Conservation (phyloP, 2,888 invertebrate species). For the Hartigia nigra region DNA sequence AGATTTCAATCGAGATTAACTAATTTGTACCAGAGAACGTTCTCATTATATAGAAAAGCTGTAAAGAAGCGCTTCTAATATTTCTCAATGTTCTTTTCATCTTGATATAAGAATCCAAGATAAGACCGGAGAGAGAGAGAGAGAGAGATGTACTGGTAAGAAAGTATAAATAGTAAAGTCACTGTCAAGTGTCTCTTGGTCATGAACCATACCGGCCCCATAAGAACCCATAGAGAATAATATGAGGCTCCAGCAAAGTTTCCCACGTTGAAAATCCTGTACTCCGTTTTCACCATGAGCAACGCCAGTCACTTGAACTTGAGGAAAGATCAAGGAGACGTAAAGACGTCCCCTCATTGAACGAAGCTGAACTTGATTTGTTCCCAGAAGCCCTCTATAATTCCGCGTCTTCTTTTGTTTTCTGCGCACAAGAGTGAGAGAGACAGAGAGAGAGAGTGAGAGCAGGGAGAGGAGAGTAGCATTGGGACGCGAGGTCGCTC, state of each 20-base stretch:
- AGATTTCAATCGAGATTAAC: not conserved
- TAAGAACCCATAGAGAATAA: not conserved
- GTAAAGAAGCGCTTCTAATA: not conserved
- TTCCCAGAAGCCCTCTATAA: constrained; percentile 46
- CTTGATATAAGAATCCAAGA: not conserved
- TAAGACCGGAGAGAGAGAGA: not conserved
- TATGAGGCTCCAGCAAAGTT: not conserved
- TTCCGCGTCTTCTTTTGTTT: constrained; percentile 46
- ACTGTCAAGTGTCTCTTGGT: not conserved
- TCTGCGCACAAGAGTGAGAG: constrained; percentile 27
- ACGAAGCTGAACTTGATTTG: constrained; percentile 35
- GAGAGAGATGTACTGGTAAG: not conserved
- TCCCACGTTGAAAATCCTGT: not conserved
- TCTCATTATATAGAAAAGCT: not conserved
- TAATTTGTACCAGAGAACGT: not conserved
- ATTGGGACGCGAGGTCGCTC: constrained; percentile 26
- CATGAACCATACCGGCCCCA: not conserved
- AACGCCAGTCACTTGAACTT: not conserved
- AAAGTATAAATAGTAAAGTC: not conserved
- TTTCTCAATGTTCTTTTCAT: not conserved
- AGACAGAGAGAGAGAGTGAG: not conserved
- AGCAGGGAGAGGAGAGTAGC: not conserved
- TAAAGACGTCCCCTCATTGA: not conserved
- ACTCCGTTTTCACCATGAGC: not conserved
- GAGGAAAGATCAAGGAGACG: not conserved